Evolutionary conservation across 2,797 vertebrate species (phyloP), one percentile per base, ranked within the genome.

Genomic region (Megaceryle alcyon): DNA sequence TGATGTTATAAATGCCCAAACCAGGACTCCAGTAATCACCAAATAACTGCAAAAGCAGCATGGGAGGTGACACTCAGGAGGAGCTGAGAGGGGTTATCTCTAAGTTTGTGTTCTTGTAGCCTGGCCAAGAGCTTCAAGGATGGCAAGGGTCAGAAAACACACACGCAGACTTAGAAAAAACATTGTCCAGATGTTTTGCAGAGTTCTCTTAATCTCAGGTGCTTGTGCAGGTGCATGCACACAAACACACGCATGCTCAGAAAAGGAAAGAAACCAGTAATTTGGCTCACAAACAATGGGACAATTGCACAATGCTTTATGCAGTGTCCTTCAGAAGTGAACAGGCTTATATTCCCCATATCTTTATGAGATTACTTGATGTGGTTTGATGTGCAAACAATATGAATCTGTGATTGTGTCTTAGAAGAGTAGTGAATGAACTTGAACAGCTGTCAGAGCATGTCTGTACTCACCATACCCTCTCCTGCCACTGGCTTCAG

Each of bases 321-420:
- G 0, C 15, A 76, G 21, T 0, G 0, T 33, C 41, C 35, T 72
- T 66, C 43, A 64, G 35, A 23, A 92, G 4, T 43, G 53, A 81
- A 71, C 0, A 1, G 44, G 44, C 33, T 63, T 54, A 46, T 4
- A 2, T 21, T 53, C 12, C 21, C n/a, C 1, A 0, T 49, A 63
- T 20, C 26, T 37, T 9, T 80, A 25, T 77, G 68, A 76, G 26
- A 73, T 66, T 82, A 63, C 19, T 46, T 37, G 31, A 14, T 59
- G 14, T 9, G 2, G 12, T 70, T 73, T 51, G 48, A 57, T 33
- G 33, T 75, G 26, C 49, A 92, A 44, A 57, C 41, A 83, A 22
- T 15, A 31, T 0, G 0, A 35, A 75, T 37, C 53, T 75, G 7
- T 75, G 49, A 64, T 14, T 71, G 20, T 13, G 51, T 37, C 53